Percentiles rank a stretch among this genome's conserved stretches.
phyloP scores from a whole-genome alignment of 2,797 vertebrate species.

The Enoplosus armatus region DNA sequence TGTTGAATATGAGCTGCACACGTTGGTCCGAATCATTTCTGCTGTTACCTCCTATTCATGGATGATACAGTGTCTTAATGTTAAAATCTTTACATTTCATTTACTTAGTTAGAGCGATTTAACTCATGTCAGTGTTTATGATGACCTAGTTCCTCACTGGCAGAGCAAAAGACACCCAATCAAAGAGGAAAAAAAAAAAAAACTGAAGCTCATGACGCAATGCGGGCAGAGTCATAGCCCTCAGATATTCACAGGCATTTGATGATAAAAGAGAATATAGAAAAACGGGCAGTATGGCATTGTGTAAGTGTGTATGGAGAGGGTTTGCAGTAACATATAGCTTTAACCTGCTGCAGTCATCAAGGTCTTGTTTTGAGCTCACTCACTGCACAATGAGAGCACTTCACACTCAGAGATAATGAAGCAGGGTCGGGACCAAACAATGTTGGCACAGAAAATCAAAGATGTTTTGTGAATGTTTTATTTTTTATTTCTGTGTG shows the following conservation, averaged over 20 bases:
- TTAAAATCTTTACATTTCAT: constrained; percentile 47
- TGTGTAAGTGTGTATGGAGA: constrained; percentile 33
- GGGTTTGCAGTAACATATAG: constrained; percentile 46
- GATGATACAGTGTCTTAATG: neutral
- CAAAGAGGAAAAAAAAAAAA: constrained; percentile 62
- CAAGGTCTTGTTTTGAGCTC: constrained; percentile 38
- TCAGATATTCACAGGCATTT: constrained; percentile 79
- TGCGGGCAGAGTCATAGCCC: constrained; percentile 77
- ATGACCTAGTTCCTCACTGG: constrained; percentile 79
- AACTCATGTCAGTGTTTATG: constrained; percentile 71
- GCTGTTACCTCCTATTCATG: neutral
- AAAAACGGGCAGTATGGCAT: constrained; percentile 58
- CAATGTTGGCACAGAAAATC: constrained; percentile 60
- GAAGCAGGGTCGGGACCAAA: constrained; percentile 60
- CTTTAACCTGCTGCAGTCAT: constrained; percentile 46
- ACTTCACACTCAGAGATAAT: constrained; percentile 55
- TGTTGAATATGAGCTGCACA: constrained; percentile 29
- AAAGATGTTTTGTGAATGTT: constrained; percentile 40
- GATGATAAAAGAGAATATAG: constrained; percentile 81
- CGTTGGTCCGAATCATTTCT: constrained; percentile 26
- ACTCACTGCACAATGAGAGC: constrained; percentile 53
- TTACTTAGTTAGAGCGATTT: constrained; percentile 49
- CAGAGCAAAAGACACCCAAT: constrained; percentile 69
- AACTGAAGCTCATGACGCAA: constrained; percentile 78
- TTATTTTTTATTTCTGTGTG: neutral